These are phyloP conservation scores for Tautogolabrus adspersus DNA, from an alignment of 2,113 vertebrate species.

Conservation along the genomic window DNA sequence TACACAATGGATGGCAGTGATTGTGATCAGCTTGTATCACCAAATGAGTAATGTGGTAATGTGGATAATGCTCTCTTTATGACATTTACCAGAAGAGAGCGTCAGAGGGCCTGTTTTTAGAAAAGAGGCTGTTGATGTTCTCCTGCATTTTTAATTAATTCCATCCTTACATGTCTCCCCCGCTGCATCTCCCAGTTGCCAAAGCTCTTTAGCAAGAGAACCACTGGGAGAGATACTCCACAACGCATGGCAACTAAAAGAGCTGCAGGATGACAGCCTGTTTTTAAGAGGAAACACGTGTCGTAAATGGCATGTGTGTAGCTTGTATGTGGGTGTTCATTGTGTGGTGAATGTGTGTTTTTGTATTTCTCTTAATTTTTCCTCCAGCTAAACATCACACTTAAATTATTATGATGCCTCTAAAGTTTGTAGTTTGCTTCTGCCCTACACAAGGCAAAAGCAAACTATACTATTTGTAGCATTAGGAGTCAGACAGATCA, in stretches of 20 bases:
- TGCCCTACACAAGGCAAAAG: too few relatives aligned
- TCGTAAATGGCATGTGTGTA: not conserved
- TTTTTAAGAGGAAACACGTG: slow-evolving; percentile 41
- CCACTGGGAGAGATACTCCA: slow-evolving; percentile 44
- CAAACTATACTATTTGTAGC: too few relatives aligned
- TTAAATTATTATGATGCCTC: too few relatives aligned
- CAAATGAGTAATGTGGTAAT: slow-evolving; percentile 15
- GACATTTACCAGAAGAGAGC: slow-evolving; percentile 54
- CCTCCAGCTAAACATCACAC: too few relatives aligned
- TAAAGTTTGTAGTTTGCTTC: too few relatives aligned
- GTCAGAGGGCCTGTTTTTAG: slow-evolving; percentile 59
- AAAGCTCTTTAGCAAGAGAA: slow-evolving; percentile 69
- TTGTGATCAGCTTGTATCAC: slow-evolving; percentile 16
- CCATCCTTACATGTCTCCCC: slow-evolving; percentile 60
- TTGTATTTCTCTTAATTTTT: not conserved
- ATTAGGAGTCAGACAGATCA: too few relatives aligned
- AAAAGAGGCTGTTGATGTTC: slow-evolving; percentile 70
- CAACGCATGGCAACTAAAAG: slow-evolving; percentile 47
- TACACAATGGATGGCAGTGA: not conserved
- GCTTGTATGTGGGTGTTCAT: not conserved
- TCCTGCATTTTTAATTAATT: slow-evolving; percentile 79
- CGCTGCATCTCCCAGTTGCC: slow-evolving; percentile 61
- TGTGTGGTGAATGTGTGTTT: not conserved
- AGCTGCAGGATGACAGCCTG: slow-evolving; percentile 43
- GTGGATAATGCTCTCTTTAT: slow-evolving; percentile 55